Evolutionary conservation across 2,888 invertebrate species (phyloP), one percentile per base, ranked within the genome.

Genomic region (Cryptocephalus moraei): DNA sequence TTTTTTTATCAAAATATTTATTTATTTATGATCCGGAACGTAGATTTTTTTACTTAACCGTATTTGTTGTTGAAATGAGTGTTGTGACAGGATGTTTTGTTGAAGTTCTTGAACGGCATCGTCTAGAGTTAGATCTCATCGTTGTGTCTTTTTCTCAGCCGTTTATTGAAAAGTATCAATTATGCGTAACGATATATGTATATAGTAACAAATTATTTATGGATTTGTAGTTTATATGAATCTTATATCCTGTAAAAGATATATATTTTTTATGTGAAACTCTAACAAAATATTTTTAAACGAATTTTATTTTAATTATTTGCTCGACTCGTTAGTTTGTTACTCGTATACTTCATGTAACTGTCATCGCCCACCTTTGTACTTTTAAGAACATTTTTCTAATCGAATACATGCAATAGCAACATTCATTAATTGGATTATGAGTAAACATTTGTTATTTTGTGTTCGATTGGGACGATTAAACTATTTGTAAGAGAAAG

Each of bases 1-100:
- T 40, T 47, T 45, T 11, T 44, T 43, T 50, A 43, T 46, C 41
- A 34, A 40, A 9, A 34, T 38, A 9, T 36, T 34, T 38, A 22
- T 22, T 22, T 22, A 22, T 22, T 22, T 22, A 22, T 22, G 22
- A 6, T 22, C 22, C 6, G 22, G 22, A 22, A 22, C 22, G 6
- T 22, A 22, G 6, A 6, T 22, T 22, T n/a, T 22, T 22, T 22
- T 22, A 22, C 22, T 36, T 36, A 36, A 36, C 36, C 12, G 36
- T 36, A n/a, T 36, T 36, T 36, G 36, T 36, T 36, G 36, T 36
- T 36, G 4, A 36, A 22, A n/a, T 36, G n/a, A 36, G n/a, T 36
- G n/a, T 36, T 36, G 36, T 36, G n/a, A 11, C 2, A 36, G 11
- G 6, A 36, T n/a, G 12, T 36, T 36, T 36, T 22, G 22, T 22